Percentiles rank a stretch among this genome's conserved stretches.
phyloP scores from a whole-genome alignment of 2,888 invertebrate genomes.

The Oasisia sp. region DNA sequence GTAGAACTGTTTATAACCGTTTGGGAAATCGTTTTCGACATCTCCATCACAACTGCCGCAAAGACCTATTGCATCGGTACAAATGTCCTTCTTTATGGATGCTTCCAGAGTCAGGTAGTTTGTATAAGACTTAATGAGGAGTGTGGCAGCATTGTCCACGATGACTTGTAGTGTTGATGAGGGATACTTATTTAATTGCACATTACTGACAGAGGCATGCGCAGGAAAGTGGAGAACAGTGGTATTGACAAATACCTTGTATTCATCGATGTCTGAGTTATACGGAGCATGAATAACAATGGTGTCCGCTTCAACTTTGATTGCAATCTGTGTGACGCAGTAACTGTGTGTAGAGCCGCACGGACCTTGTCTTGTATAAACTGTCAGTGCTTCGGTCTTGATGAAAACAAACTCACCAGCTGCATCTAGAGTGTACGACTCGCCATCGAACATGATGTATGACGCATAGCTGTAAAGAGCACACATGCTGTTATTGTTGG shows the following conservation, averaged over 20 bases:
- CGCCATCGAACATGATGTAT: constrained; percentile 44
- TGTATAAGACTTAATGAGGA: neutral
- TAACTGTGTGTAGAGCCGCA: constrained; percentile 34
- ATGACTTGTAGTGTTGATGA: too few species aligned
- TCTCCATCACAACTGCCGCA: constrained; percentile 43
- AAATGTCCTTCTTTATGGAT: neutral
- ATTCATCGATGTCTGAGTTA: too few species aligned
- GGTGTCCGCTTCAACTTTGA: too few species aligned
- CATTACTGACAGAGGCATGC: too few species aligned
- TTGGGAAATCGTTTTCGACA: constrained; percentile 42
- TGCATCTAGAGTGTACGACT: neutral
- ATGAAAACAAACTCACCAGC: constrained; percentile 22
- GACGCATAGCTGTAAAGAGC: constrained; percentile 43
- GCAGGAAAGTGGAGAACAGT: too few species aligned
- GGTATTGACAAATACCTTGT: too few species aligned
- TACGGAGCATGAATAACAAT: too few species aligned
- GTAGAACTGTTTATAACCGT: neutral
- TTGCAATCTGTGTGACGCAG: too few species aligned
- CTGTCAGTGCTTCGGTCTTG: neutral
- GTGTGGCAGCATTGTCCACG: too few species aligned
- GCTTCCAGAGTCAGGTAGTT: constrained; percentile 14
- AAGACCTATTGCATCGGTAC: constrained; percentile 38
- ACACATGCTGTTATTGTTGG: constrained; percentile 30
- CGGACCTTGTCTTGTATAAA: constrained; percentile 43
- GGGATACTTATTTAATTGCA: too few species aligned